Evolutionary conservation across 2,888 invertebrate species (phyloP), one percentile per base, ranked within the genome.

Genomic region (Apantesis nais): DNA sequence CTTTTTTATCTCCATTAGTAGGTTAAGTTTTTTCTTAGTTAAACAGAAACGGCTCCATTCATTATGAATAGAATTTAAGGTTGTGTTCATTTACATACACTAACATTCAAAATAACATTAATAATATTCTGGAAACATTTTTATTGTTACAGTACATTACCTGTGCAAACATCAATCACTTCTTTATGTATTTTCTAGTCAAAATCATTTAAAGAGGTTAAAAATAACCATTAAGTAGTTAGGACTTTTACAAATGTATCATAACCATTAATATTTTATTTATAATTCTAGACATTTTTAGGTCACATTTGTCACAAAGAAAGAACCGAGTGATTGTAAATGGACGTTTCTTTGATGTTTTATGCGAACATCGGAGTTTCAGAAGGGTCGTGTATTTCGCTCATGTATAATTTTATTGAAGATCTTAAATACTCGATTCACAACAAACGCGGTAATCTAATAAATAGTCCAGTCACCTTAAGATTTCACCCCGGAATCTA

Each of bases 1-100:
- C 11, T 58, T 77, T 80, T 80, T 81, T 70, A 71, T 74, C 78
- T 70, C 48, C 65, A 44, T 80, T 80, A 78, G 76, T 80, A 76
- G 69, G 78, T 80, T 78, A 78, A 80, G 72, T 74, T 70, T 74
- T 73, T 79, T 78, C 74, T 78, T 74, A 80, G 70, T 70, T 66
- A n/a, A n/a, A n/a, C n/a, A n/a, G n/a, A n/a, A n/a, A n/a, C n/a
- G 52, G 29, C 70, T 66, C 67, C 71, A 78, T 79, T 79, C 73
- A 78, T 73, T 63, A 52, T 39, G 64, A 63, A 71, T 71, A 63
- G 65, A 73, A 41, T 68, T 66, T 29, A 62, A 75, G 71, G 73
- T 75, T 75, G 78, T n/a, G 71, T 77, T 78, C 68, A 72, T 80
- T 77, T n/a, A n/a, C n/a, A n/a, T n/a, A n/a, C n/a, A n/a, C n/a